A percentile compares a stretch with the other conserved stretches of the same genome.
Evolutionary conservation across 2,888 invertebrate species (phyloP).

Genomic region (Cybosia mesomella): DNA sequence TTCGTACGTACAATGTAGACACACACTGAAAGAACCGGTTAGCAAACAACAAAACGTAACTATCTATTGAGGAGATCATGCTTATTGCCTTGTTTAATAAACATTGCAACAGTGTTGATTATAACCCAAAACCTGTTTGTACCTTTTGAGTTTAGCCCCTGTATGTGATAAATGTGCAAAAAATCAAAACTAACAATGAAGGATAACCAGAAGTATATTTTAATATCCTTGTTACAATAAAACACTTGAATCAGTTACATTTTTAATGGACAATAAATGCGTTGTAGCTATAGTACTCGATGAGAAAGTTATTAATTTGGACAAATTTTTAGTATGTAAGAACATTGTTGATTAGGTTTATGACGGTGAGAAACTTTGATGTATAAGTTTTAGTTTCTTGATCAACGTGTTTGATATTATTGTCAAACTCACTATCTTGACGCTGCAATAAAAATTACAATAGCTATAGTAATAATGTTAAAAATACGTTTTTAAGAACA

Average conservation of each 20-base stretch:
- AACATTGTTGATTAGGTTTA: conserved; percentile 45
- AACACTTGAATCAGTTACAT: conserved; percentile 70
- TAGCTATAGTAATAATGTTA: neutral
- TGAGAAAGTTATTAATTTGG: conserved; percentile 79
- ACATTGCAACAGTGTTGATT: conserved; percentile 84
- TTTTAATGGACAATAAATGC: conserved; percentile 80
- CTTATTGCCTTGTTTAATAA: conserved; percentile 85
- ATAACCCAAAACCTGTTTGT: conserved; percentile 71
- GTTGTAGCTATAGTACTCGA: conserved; percentile 66
- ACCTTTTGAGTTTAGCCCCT: conserved; percentile 56
- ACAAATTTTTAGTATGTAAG: conserved; percentile 61
- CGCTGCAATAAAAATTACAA: neutral
- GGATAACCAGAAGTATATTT: conserved; percentile 76
- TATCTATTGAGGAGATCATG: conserved; percentile 63
- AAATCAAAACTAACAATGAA: conserved; percentile 73
- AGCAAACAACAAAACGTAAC: conserved; percentile 53
- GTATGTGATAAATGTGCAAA: conserved; percentile 72
- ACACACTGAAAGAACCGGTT: conserved; percentile 50
- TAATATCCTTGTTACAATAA: conserved; percentile 75
- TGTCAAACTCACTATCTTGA: conserved; percentile 5
- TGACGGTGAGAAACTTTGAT: conserved; percentile 64
- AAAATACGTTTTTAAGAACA: neutral
- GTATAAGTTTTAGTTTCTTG: conserved; percentile 55
- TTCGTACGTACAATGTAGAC: conserved; percentile 19
- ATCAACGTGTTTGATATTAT: conserved; percentile 48